A percentile compares a stretch with the other conserved stretches of the same genome.
Conservation (phyloP, 2,797 vertebrate genomes). For the Vultur gryphus region DNA sequence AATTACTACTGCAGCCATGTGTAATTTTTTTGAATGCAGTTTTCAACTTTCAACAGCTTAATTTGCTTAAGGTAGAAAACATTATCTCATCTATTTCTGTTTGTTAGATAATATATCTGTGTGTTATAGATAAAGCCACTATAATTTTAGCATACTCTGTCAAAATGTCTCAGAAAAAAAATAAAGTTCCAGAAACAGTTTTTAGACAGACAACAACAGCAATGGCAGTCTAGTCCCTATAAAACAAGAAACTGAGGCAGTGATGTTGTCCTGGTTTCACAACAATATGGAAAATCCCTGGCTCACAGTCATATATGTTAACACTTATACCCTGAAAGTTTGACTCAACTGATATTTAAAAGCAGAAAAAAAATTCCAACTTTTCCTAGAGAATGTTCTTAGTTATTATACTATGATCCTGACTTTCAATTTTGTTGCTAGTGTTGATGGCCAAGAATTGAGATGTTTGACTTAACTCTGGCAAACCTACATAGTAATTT, state of each 20-base stretch:
- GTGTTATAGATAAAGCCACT: neutral
- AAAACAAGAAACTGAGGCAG: neutral
- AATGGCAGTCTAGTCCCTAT: neutral
- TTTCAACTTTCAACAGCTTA: neutral
- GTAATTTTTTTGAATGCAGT: neutral
- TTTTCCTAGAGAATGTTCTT: neutral
- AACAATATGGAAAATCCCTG: neutral
- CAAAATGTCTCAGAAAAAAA: neutral
- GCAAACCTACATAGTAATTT: conserved; percentile 33
- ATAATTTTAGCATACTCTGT: neutral
- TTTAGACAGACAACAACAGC: neutral
- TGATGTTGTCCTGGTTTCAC: neutral
- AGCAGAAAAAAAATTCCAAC: neutral
- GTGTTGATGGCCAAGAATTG: conserved; percentile 26
- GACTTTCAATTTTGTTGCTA: neutral
- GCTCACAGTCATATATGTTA: neutral
- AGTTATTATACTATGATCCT: neutral
- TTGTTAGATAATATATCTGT: neutral
- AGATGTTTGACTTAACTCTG: conserved; percentile 15
- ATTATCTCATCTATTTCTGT: neutral
- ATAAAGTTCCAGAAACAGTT: neutral
- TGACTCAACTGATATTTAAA: neutral
- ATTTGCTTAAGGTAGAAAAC: neutral
- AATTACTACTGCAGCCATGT: neutral
- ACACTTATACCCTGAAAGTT: neutral